A percentile compares a stretch with the other conserved stretches of the same genome.
phyloP scores from a whole-genome alignment of 2,113 vertebrate genomes.

The Etheostoma spectabile region DNA sequence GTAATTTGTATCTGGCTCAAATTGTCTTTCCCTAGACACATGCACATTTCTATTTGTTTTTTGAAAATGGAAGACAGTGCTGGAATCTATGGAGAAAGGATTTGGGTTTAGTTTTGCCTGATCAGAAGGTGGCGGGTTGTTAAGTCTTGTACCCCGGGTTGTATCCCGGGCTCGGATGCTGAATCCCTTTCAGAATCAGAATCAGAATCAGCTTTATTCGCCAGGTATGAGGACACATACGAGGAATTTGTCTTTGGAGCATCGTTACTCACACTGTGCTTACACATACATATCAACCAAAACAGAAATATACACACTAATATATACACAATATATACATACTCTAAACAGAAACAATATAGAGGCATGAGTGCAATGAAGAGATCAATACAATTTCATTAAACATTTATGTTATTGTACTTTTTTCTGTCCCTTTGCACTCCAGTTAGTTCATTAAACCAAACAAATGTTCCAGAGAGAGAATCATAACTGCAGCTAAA shows the following conservation, averaged over 20 bases:
- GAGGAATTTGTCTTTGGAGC: no score
- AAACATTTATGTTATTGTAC: background rate
- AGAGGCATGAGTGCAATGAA: no score
- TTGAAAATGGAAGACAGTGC: constrained; percentile 4
- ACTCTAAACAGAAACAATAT: no score
- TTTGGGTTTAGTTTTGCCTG: constrained; percentile 13
- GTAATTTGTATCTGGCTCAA: constrained; percentile 44
- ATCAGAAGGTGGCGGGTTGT: constrained; percentile 5
- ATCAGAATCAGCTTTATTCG: no score
- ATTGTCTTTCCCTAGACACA: background rate
- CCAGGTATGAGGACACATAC: no score
- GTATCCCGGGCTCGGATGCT: background rate
- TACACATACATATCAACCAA: no score
- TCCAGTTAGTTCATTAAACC: background rate
- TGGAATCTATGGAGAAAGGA: constrained; percentile 18
- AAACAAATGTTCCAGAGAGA: background rate
- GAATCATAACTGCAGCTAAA: background rate
- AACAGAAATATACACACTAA: no score
- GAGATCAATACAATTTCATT: no score
- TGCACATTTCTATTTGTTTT: constrained; percentile 18
- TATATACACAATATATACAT: no score
- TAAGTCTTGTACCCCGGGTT: background rate
- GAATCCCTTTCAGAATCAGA: background rate
- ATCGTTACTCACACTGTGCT: no score
- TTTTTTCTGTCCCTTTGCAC: background rate